Evolutionary conservation across 2,888 invertebrate genomes (phyloP).

Genomic region (Hyppa rectilinea): DNA sequence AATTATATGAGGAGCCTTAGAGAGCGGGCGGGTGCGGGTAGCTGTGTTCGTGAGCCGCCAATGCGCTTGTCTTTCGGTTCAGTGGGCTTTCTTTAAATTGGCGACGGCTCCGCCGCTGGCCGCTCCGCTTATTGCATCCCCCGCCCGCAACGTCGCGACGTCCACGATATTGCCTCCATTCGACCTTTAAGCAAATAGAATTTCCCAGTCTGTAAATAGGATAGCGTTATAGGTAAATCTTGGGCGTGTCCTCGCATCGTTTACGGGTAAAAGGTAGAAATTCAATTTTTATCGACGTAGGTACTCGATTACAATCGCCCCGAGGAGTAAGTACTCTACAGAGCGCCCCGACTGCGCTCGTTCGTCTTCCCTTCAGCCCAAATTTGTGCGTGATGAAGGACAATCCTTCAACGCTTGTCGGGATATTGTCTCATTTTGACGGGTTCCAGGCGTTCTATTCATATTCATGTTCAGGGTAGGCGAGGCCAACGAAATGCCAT

Average conservation of each 20-base stretch:
- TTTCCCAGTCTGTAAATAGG: constrained; percentile 88
- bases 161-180: constrained; percentile 90
- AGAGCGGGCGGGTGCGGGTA: constrained; percentile 82
- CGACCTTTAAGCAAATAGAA: constrained; percentile 90
- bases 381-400: constrained; percentile 87
- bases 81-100: constrained; percentile 91
- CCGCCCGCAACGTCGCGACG: constrained; percentile 87
- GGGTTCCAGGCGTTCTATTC: constrained; percentile 81
- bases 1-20: constrained; percentile 90
- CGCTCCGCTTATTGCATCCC: constrained; percentile 90
- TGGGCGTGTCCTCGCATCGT: constrained; percentile 78
- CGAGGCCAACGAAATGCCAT: constrained; percentile 82
- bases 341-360: constrained; percentile 58
- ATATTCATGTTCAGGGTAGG: constrained; percentile 80
- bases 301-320: constrained; percentile 77
- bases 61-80: constrained; percentile 91
- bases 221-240: constrained; percentile 87
- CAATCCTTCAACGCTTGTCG: constrained; percentile 85
- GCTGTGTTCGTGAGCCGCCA: constrained; percentile 88
- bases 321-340: constrained; percentile 60
- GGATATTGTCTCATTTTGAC: constrained; percentile 82
- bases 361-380: constrained; percentile 68
- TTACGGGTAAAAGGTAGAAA: constrained; percentile 81
- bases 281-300: constrained; percentile 83
- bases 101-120: constrained; percentile 88